phyloP scores from a whole-genome alignment of 2,888 invertebrate genomes.

The Syrista parreyssii region DNA sequence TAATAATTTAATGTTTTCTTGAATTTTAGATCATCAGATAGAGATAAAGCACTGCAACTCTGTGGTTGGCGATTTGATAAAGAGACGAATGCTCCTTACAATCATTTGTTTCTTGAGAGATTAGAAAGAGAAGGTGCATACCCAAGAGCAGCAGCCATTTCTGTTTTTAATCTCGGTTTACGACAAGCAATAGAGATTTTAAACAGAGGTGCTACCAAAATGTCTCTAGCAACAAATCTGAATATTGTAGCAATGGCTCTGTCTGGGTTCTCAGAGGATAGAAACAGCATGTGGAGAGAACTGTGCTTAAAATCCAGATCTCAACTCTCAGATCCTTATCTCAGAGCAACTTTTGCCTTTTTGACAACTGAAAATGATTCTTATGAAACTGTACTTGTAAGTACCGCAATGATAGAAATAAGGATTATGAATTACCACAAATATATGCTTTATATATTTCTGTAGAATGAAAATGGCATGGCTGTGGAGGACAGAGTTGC shows the following conservation, averaged over 20 bases:
- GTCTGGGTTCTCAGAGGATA: slow-evolving; percentile 88
- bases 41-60: slow-evolving; percentile 83
- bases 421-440: background rate
- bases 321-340: slow-evolving; percentile 88
- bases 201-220: slow-evolving; percentile 75
- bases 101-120: slow-evolving; percentile 71
- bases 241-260: slow-evolving; percentile 83
- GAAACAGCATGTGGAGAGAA: slow-evolving; percentile 82
- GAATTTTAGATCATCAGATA: slow-evolving; percentile 69
- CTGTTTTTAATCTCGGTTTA: slow-evolving; percentile 89
- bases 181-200: slow-evolving; percentile 87
- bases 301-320: slow-evolving; percentile 79
- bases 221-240: slow-evolving; percentile 63
- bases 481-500: slow-evolving; percentile 89
- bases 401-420: slow-evolving; percentile 40
- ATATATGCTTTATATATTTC: slow-evolving; percentile 26
- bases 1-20: slow-evolving; percentile 18
- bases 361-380: slow-evolving; percentile 83
- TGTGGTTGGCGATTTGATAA: slow-evolving; percentile 92
- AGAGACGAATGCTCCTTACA: slow-evolving; percentile 70
- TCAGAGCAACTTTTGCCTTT: slow-evolving; percentile 91
- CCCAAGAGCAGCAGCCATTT: slow-evolving; percentile 90
- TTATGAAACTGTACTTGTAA: slow-evolving; percentile 82
- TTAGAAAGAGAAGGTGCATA: slow-evolving; percentile 80
- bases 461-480: slow-evolving; percentile 84